Percentiles rank a stretch among this genome's conserved stretches.
Evolutionary conservation across 2,888 invertebrate species (phyloP).

Genomic region (Melipona bicolor): DNA sequence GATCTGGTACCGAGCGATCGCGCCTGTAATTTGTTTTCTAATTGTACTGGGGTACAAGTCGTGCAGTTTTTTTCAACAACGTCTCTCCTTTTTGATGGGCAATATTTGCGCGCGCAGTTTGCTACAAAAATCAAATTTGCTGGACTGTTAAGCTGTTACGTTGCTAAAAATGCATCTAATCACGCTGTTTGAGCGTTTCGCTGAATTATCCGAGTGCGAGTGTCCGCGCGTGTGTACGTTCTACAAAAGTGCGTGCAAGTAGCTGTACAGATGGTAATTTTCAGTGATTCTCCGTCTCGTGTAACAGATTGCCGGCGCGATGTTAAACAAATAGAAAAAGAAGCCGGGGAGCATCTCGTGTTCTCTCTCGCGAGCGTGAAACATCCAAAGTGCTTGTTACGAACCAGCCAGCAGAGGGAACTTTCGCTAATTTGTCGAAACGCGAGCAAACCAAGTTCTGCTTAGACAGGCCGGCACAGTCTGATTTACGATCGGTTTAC

Average conservation of each 20-base stretch:
- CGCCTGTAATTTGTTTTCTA: no score
- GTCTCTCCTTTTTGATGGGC: no score
- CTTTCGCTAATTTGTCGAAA: conserved; percentile 38
- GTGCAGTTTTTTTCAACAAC: no score
- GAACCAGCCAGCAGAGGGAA: conserved; percentile 20
- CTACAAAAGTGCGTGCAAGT: background rate
- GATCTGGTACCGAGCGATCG: no score
- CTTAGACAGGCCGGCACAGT: background rate
- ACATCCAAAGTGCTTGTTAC: conserved; percentile 67
- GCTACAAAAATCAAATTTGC: background rate
- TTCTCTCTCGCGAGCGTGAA: conserved; percentile 35
- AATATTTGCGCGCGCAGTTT: no score
- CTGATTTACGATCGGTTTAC: conserved; percentile 26
- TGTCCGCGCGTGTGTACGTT: background rate
- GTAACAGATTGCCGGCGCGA: conserved; percentile 64
- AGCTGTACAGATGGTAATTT: conserved; percentile 6
- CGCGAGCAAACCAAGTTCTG: conserved; percentile 23
- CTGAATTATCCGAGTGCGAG: background rate
- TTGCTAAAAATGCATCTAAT: background rate
- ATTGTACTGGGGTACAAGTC: no score
- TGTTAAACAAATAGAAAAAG: conserved; percentile 72
- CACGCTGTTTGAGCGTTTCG: background rate
- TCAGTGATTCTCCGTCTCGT: conserved; percentile 48
- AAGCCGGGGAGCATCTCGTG: conserved; percentile 25
- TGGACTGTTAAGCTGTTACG: background rate